A percentile compares a stretch with the other conserved stretches of the same genome.
phyloP scores from a whole-genome alignment of 2,113 vertebrate genomes.

The Scolopax mira region DNA sequence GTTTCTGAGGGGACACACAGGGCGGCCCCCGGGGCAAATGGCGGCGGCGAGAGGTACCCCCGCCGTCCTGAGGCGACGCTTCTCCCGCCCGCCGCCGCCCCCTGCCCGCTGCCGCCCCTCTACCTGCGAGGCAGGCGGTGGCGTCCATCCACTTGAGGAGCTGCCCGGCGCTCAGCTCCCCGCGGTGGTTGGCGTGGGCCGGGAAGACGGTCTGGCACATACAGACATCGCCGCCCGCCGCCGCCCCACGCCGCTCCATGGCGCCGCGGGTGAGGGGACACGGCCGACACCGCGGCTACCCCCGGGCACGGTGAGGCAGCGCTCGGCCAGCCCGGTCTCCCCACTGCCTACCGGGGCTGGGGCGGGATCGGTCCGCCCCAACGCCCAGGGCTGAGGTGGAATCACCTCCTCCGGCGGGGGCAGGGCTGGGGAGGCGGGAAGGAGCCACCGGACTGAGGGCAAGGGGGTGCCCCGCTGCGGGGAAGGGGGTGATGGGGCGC shows the following conservation, averaged over 20 bases:
- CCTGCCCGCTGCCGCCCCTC: neutral
- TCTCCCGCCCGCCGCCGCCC: neutral
- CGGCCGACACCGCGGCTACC: too few relatives aligned
- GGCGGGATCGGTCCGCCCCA: neutral
- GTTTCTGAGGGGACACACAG: neutral
- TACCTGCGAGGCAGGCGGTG: conserved; percentile 78
- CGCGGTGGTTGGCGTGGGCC: conserved; percentile 66
- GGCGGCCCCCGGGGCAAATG: neutral
- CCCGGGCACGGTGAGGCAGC: neutral
- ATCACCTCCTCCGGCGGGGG: neutral
- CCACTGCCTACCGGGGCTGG: too few relatives aligned
- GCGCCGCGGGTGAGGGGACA: neutral
- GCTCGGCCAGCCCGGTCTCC: neutral
- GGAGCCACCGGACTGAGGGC: neutral
- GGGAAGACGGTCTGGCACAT: conserved; percentile 74
- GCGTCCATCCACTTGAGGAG: conserved; percentile 80
- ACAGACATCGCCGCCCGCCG: conserved; percentile 9
- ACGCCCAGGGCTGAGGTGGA: neutral
- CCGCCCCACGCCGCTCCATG: neutral
- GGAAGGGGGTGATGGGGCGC: too few relatives aligned
- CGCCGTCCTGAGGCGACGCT: neutral
- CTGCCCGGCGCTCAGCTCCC: conserved; percentile 72
- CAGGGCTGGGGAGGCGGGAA: neutral
- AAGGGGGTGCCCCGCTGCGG: too few relatives aligned
- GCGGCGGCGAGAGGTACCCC: neutral